Base-by-base conservation (phyloP, 1,140 invertebrate species). In the Drosophila ercepeae region DNA sequence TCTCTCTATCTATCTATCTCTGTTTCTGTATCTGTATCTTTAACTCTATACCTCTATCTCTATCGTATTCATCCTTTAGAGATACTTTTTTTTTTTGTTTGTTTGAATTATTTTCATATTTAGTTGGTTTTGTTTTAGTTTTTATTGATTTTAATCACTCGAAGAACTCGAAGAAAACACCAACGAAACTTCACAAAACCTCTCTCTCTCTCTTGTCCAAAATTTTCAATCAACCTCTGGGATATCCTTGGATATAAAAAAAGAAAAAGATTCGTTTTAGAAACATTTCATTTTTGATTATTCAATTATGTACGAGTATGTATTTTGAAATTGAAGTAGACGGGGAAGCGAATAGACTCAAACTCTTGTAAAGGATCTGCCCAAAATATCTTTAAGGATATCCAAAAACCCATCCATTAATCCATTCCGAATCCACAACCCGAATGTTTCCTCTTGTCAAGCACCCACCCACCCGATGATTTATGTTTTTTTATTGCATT, bases 321-420 rank as follows among this genome's bases (percentile, higher is more conserved):
- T n/a, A 32, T 32, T 32, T 29, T 29, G 1, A 39, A 53, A 3
- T 19, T 4, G 4, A 41, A 41, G 14, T 11, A 11, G 13, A 0
- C 11, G 27, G 14, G 41, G 54, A 64, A 46, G 55, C 60, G 60
- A 64, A 64, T 46, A 21, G 60, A 59, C 54, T 60, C 42, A 16
- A 64, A 64, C 13, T 57, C 39, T 23, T 23, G 2, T 16, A 13
- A 13, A 23, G n/a, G 13, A 13, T 23, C 29, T 18, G 1, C n/a
- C n/a, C n/a, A 18, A 25, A 39, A 39, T 42, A 14, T 16, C 39
- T 42, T 42, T 1, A 42, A 42, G 39, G 39, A 42, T 42, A 42
- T 42, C 39, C 39, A 41, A 32, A 32, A 1, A 5, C 39, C 6
- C 14, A 16, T 42, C 39, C 16, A 18, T 3, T 7, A 8, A 16